Percentiles rank a stretch among this genome's conserved stretches.
Conservation (phyloP, 2,888 invertebrate species). For the Lasioglossum lativentre region DNA sequence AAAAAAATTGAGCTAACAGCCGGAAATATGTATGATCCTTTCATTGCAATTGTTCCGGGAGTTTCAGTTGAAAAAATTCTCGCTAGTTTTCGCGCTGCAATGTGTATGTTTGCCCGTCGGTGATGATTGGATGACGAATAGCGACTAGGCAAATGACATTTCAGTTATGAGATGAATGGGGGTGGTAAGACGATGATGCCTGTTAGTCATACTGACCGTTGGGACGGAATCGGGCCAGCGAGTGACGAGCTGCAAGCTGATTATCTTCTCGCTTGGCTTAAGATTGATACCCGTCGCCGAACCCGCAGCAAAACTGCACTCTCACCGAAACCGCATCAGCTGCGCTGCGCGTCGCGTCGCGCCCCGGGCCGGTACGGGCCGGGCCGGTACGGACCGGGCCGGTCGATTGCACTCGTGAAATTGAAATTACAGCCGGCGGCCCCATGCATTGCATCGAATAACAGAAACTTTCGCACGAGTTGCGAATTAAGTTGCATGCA, state of each 20-base stretch:
- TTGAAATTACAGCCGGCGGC: constrained; percentile 56
- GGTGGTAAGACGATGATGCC: constrained; percentile 40
- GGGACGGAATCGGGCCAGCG: constrained; percentile 26
- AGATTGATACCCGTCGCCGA: constrained; percentile 61
- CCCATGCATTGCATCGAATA: constrained; percentile 59
- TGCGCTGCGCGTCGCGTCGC: constrained; percentile 35
- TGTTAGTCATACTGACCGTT: background rate
- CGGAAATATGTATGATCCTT: too few species aligned
- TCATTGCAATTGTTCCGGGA: background rate
- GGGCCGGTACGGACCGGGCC: background rate
- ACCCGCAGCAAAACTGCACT: constrained; percentile 61
- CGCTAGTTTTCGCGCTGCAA: background rate
- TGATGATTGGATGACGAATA: background rate
- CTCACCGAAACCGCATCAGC: constrained; percentile 66
- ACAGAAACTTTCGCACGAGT: constrained; percentile 69
- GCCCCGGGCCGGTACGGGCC: background rate
- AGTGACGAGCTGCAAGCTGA: constrained; percentile 43
- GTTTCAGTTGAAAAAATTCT: background rate
- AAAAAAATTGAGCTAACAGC: too few species aligned
- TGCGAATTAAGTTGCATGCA: constrained; percentile 69
- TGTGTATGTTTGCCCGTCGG: background rate
- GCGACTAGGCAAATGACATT: constrained; percentile 12
- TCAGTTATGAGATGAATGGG: constrained; percentile 63
- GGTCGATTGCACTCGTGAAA: constrained; percentile 62
- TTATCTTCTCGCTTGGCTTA: constrained; percentile 70